A percentile compares a stretch with the other conserved stretches of the same genome.
These are phyloP conservation scores for Myanophis thanlyinensis DNA, from an alignment of 2,113 vertebrate species.

Conservation along the genomic window DNA sequence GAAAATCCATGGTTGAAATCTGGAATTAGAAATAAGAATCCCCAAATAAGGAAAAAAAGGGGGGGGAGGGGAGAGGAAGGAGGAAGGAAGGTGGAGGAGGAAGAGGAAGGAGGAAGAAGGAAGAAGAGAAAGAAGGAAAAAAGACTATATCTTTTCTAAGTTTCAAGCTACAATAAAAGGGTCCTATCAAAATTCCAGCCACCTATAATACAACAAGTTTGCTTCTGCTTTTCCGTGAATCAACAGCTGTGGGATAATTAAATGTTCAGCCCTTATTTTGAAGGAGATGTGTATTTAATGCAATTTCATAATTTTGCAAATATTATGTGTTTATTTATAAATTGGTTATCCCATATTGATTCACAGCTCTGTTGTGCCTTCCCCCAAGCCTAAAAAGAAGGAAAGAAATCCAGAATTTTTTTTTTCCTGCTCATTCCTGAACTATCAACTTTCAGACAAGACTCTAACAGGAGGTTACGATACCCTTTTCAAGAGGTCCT, in stretches of 20 bases:
- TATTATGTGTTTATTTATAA: not conserved
- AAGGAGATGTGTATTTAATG: not conserved
- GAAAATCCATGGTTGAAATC: constrained; percentile 11
- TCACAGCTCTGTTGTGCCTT: not conserved
- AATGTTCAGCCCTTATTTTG: not conserved
- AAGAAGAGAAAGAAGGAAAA: not conserved
- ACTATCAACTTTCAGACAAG: not conserved
- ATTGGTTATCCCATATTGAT: not conserved
- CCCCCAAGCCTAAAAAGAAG: not conserved
- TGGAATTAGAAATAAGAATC: constrained; percentile 34
- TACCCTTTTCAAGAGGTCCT: not conserved
- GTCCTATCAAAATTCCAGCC: not conserved
- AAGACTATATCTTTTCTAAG: not conserved
- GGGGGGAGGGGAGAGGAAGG: not conserved
- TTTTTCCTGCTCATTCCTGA: not conserved
- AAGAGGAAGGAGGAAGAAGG: not conserved
- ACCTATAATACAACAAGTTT: not conserved
- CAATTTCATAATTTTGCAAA: not conserved
- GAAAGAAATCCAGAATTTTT: not conserved
- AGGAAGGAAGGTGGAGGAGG: not conserved
- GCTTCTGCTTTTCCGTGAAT: not conserved
- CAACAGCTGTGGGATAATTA: not conserved
- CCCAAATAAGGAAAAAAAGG: constrained; percentile 27
- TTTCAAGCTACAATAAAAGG: not conserved
- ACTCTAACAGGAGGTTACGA: not conserved